Evolutionary conservation across 35 echinoderm and acorn worm species (phyloP).

Genomic region (Apostichopus japonicus): DNA sequence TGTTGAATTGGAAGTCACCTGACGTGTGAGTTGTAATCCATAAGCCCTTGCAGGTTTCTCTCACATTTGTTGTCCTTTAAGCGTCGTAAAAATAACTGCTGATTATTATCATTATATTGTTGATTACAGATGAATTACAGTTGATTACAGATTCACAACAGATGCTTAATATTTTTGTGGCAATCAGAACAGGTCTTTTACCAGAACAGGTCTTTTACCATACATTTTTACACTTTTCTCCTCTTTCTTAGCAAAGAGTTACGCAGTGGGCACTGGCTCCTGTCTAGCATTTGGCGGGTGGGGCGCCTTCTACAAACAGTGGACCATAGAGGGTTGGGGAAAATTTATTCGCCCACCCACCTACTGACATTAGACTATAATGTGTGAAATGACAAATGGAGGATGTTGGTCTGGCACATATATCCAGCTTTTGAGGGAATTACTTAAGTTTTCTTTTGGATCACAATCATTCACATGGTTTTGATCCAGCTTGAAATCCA

Average conservation of each 20-base stretch:
- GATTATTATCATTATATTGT: no score
- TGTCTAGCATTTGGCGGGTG: slow-evolving; percentile 60
- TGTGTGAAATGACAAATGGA: neutral
- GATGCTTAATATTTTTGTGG: no score
- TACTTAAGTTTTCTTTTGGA: neutral
- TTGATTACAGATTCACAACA: no score
- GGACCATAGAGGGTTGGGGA: slow-evolving; percentile 57
- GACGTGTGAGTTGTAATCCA: no score
- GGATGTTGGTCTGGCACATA: neutral
- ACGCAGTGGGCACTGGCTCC: slow-evolving; percentile 32
- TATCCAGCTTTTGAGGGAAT: neutral
- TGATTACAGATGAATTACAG: no score
- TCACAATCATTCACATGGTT: neutral
- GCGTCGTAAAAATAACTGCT: no score
- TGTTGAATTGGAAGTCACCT: no score
- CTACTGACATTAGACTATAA: slow-evolving; percentile 34
- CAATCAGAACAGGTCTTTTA: no score
- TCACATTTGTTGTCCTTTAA: no score
- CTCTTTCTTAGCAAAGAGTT: slow-evolving; percentile 54
- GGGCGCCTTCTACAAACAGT: slow-evolving; percentile 71
- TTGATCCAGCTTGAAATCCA: no score
- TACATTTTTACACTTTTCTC: neutral
- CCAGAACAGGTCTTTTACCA: no score
- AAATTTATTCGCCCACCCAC: slow-evolving; percentile 46
- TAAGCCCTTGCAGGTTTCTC: no score